phyloP scores from a whole-genome alignment of 2,888 invertebrate species.

The Neoaliturus tenellus region DNA sequence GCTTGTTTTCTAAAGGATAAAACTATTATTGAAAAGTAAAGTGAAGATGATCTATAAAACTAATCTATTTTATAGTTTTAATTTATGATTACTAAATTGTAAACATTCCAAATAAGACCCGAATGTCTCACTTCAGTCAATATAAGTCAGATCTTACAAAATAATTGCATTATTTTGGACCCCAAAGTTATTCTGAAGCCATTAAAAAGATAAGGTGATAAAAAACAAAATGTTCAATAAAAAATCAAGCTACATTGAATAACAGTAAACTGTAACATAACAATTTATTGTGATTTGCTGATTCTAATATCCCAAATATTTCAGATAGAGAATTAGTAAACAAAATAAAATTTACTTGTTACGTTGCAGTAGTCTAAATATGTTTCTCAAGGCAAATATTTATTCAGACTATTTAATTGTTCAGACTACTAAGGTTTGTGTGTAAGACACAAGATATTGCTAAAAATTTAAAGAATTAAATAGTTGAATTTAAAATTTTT shows the following conservation, averaged over 20 bases:
- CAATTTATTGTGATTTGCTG: neutral
- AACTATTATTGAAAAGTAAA: neutral
- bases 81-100: neutral
- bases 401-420: too few species aligned
- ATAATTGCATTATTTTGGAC: slow-evolving; percentile 40
- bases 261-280: neutral
- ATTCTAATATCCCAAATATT: neutral
- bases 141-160: neutral
- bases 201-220: neutral
- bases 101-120: neutral
- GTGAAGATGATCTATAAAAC: neutral
- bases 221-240: neutral
- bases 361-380: too few species aligned
- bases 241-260: neutral
- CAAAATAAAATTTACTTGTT: too few species aligned
- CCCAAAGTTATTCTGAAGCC: slow-evolving; percentile 24
- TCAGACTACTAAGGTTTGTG: too few species aligned
- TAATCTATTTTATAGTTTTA: neutral
- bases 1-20: neutral
- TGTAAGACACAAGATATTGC: too few species aligned
- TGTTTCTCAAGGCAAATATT: too few species aligned
- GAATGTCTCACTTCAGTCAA: neutral
- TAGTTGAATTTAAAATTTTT: too few species aligned
- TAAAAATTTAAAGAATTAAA: too few species aligned
- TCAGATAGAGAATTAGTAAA: too few species aligned